These are phyloP conservation scores for Catostomus latipinnis DNA, from an alignment of 2,797 vertebrate genomes.

Conservation along the genomic window DNA sequence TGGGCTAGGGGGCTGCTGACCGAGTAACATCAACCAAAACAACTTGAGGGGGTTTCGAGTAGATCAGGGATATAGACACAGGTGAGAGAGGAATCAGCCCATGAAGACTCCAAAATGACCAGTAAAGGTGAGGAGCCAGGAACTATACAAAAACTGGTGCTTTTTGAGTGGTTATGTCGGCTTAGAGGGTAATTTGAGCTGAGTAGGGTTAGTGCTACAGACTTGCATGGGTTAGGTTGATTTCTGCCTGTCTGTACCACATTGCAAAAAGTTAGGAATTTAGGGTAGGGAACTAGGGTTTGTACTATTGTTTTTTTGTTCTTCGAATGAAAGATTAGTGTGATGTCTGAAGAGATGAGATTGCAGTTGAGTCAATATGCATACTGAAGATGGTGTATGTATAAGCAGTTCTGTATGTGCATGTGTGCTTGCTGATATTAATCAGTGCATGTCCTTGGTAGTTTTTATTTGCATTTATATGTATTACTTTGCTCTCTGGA, in stretches of 20 bases:
- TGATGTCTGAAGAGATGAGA: not conserved
- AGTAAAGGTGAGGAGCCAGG: constrained; percentile 77
- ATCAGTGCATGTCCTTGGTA: not conserved
- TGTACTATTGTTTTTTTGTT: not conserved
- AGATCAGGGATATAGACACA: constrained; percentile 61
- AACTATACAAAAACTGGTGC: constrained; percentile 30
- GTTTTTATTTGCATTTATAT: not conserved
- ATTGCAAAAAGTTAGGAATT: not conserved
- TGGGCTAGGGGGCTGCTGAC: constrained; percentile 76
- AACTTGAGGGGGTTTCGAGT: constrained; percentile 65
- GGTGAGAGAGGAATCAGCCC: constrained; percentile 45
- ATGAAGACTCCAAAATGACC: constrained; percentile 73
- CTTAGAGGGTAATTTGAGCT: not conserved
- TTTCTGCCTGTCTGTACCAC: not conserved
- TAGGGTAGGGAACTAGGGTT: not conserved
- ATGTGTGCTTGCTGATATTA: not conserved
- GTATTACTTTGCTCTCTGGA: not conserved
- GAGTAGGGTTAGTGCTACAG: not conserved
- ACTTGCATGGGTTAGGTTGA: not conserved
- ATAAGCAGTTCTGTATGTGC: not conserved
- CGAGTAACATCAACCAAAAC: constrained; percentile 75
- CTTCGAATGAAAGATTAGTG: not conserved
- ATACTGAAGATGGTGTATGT: not conserved
- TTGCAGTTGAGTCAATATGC: not conserved
- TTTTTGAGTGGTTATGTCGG: not conserved